These are phyloP conservation scores for Psococerastis gibbosa DNA, from an alignment of 2,888 invertebrate genomes.

Conservation along the genomic window DNA sequence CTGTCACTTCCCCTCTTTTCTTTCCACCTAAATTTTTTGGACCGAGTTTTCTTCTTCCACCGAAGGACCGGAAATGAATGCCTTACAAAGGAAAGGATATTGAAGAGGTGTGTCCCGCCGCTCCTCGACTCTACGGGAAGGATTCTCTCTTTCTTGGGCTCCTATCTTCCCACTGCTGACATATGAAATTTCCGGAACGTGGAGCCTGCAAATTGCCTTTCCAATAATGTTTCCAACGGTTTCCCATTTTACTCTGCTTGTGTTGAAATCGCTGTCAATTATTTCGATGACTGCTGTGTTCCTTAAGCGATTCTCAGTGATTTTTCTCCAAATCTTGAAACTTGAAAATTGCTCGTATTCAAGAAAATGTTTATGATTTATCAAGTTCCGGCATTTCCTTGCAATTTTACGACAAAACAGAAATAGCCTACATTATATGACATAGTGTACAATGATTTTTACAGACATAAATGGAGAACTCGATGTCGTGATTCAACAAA, in stretches of 20 bases:
- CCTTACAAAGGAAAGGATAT: background rate
- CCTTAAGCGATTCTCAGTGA: too few relatives aligned
- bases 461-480: too few relatives aligned
- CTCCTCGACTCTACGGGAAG: background rate
- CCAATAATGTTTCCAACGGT: conserved; percentile 8
- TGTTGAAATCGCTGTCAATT: background rate
- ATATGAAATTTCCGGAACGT: conserved; percentile 9
- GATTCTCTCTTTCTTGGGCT: background rate
- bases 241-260: conserved; percentile 10
- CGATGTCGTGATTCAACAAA: too few relatives aligned
- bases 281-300: too few relatives aligned
- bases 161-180: background rate
- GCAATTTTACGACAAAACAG: too few relatives aligned
- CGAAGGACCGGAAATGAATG: background rate
- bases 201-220: conserved; percentile 7
- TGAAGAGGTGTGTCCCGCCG: background rate
- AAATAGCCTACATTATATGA: too few relatives aligned
- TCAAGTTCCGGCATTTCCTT: too few relatives aligned
- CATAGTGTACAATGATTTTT: too few relatives aligned
- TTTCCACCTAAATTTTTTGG: background rate
- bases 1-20: background rate
- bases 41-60: background rate
- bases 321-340: too few relatives aligned
- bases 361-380: too few relatives aligned
- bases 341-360: too few relatives aligned